These are phyloP conservation scores for Myotis brandtii DNA, from an alignment of 2,113 vertebrate genomes.

Conservation along the genomic window DNA sequence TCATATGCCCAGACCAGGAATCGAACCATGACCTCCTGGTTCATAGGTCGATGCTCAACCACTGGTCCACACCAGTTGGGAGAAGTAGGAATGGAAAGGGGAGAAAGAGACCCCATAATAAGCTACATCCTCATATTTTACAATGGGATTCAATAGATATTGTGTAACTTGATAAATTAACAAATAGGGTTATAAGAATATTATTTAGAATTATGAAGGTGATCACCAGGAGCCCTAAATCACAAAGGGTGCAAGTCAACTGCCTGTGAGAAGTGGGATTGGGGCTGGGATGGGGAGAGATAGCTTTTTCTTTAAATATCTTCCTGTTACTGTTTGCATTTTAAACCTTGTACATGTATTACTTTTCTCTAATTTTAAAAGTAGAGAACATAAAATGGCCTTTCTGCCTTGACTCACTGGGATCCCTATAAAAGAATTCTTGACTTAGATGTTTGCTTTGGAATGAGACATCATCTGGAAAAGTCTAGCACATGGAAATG, in stretches of 20 bases:
- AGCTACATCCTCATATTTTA: neutral
- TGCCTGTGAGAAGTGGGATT: neutral
- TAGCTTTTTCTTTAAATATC: neutral
- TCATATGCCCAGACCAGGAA: no score
- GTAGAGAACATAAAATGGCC: neutral
- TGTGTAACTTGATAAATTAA: slow-evolving; percentile 3
- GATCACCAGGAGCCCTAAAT: neutral
- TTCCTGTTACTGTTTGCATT: neutral
- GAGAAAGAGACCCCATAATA: neutral
- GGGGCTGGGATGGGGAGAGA: neutral
- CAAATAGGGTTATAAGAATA: neutral
- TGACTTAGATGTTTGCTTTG: neutral
- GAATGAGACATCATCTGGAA: slow-evolving; percentile 3
- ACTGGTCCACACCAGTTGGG: neutral
- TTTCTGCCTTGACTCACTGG: neutral
- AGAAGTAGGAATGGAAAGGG: neutral
- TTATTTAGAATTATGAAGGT: neutral
- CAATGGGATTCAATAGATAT: neutral
- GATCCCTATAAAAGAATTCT: neutral
- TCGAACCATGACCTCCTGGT: no score
- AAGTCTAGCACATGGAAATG: neutral
- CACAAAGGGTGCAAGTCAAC: neutral
- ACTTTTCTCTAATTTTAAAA: slow-evolving; percentile 7
- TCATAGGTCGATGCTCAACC: no score
- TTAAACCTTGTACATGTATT: neutral